Base-by-base conservation (phyloP, 1,140 invertebrate genomes). In the Semibalanus balanoides region DNA sequence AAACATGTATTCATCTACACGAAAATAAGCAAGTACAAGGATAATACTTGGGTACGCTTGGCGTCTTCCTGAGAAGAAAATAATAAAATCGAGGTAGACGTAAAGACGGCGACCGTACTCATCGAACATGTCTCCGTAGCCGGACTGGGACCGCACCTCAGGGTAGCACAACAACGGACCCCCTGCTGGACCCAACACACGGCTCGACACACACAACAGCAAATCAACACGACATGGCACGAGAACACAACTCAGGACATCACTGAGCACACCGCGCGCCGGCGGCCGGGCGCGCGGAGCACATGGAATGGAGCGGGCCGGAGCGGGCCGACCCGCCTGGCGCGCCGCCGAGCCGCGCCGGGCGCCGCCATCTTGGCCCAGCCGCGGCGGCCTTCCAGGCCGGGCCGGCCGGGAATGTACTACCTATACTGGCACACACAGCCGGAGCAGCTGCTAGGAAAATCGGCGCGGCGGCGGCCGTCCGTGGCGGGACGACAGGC, bases 21-120 rank as follows among this genome's bases (percentile, higher is more conserved):
- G 51, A 7, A 64, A 64, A 64, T 64, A 64, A 64, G 51, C 51
- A 64, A 64, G 51, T 25, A 64, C 51, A 64, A 64, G 51, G 22
- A 64, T 64, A 64, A 64, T 64, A 64, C 51, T 64, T 64, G 51
- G 51, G 51, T 64, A 64, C 51, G 51, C 51, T 64, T 64, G 51
- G 51, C 51, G 51, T 25, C 51, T 64, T 64, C 51, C 51, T 64
- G 51, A 64, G 51, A 64, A 64, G 51, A 64, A 64, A 64, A 64
- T 64, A 64, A 64, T 64, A 64, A 64, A 64, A 64, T 22, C 51
- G 51, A 64, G 51, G 51, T 64, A 64, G 51, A 64, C 51, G 51
- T 64, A 64, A 25, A 64, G 51, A 25, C 51, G 35, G 35, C 35
- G 17, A 17, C 5, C 35, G 35, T 19, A 40, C 35, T 14, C 14